Percentiles rank a stretch among this genome's conserved stretches.
These are phyloP conservation scores for Dione vanillae DNA, from an alignment of 2,888 invertebrate genomes.

Conservation along the genomic window DNA sequence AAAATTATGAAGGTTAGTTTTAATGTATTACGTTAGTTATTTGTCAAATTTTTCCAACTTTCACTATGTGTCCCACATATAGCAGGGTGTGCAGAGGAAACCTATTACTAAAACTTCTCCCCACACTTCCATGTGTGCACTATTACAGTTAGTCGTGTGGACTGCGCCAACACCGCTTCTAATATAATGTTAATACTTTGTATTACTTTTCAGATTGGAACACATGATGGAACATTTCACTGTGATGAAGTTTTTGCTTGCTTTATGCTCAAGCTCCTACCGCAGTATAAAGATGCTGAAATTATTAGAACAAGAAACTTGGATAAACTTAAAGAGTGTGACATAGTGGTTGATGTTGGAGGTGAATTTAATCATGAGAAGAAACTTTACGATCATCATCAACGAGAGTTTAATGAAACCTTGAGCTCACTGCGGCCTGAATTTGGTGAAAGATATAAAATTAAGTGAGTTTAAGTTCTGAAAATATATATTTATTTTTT, in stretches of 20 bases:
- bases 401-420: slow-evolving; percentile 89
- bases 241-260: slow-evolving; percentile 98
- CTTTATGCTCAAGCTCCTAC: slow-evolving; percentile 92
- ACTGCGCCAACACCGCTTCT: no score
- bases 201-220: slow-evolving; percentile 83
- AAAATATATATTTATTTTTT: no score
- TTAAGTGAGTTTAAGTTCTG: slow-evolving; percentile 70
- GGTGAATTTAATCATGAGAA: slow-evolving; percentile 90
- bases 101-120: no score
- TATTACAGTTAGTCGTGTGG: no score
- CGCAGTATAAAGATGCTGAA: slow-evolving; percentile 91
- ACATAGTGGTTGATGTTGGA: slow-evolving; percentile 98
- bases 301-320: slow-evolving; percentile 88
- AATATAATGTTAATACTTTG: not conserved
- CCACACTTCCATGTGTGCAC: no score
- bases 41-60: no score
- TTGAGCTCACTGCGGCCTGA: slow-evolving; percentile 87
- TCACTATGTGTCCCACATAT: no score
- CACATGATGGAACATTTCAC: slow-evolving; percentile 94
- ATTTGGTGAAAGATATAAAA: slow-evolving; percentile 83
- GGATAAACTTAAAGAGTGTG: slow-evolving; percentile 89
- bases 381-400: slow-evolving; percentile 97
- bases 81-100: no score
- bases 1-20: slow-evolving; percentile 44
- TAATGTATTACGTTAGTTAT: not conserved